Percentiles rank a stretch among this genome's conserved stretches.
Conservation (phyloP, 2,113 vertebrate species). For the Pomatorhinus ruficollis region DNA sequence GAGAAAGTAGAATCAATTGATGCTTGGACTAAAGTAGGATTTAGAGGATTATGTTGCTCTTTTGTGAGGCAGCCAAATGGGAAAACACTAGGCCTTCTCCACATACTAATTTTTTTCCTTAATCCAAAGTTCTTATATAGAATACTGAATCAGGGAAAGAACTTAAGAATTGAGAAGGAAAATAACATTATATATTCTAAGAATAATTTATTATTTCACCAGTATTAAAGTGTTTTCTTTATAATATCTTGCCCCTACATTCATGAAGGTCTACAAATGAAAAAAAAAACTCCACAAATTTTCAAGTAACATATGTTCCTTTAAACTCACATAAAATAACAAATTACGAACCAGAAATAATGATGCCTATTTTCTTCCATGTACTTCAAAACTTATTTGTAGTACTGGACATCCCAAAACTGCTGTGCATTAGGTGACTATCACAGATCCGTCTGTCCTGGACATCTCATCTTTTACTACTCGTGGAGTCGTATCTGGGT, state of each 20-base stretch:
- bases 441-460: background rate
- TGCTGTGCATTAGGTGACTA: background rate
- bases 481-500: background rate
- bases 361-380: background rate
- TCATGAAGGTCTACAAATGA: background rate
- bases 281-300: background rate
- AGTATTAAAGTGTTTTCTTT: background rate
- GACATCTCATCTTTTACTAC: background rate
- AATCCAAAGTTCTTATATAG: background rate
- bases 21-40: background rate
- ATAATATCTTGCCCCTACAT: background rate
- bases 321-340: background rate
- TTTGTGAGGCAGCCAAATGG: background rate
- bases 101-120: background rate
- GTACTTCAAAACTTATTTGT: background rate
- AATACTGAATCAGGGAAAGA: background rate
- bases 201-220: background rate
- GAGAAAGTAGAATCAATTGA: background rate
- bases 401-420: background rate
- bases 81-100: background rate
- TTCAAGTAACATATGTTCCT: background rate
- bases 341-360: background rate
- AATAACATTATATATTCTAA: background rate
- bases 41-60: conserved; percentile 14
- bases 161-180: background rate